Percentiles rank a stretch among this genome's conserved stretches.
Evolutionary conservation across 2,888 invertebrate species (phyloP).

Genomic region (Orthosia gracilis): DNA sequence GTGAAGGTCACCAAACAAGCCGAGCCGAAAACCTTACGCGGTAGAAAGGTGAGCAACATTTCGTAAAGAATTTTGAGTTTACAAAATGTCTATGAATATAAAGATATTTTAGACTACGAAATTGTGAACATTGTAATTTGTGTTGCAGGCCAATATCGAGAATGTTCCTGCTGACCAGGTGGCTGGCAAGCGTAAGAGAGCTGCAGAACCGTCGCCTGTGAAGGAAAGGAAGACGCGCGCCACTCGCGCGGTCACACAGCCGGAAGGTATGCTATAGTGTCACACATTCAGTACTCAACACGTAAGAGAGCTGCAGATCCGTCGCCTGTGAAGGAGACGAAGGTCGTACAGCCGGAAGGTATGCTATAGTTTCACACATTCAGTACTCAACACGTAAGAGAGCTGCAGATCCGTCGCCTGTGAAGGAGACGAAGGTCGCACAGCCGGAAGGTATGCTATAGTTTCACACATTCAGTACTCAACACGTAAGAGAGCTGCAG

Average conservation of each 20-base stretch:
- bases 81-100: background rate
- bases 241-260: conserved; percentile 5
- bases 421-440: conserved; percentile 58
- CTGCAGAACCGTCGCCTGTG: conserved; percentile 64
- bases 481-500: conserved; percentile 68
- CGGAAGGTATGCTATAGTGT: no score
- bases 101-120: background rate
- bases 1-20: conserved; percentile 18
- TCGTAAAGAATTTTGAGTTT: background rate
- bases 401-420: conserved; percentile 64
- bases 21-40: conserved; percentile 47
- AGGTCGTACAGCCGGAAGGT: conserved; percentile 7
- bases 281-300: no score
- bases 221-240: conserved; percentile 60
- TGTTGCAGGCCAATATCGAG: conserved; percentile 60
- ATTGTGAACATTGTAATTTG: background rate
- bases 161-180: conserved; percentile 47
- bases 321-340: conserved; percentile 66
- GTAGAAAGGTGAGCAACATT: conserved; percentile 61
- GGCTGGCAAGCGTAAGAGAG: conserved; percentile 67
- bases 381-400: conserved; percentile 63
- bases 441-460: conserved; percentile 12
- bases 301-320: conserved; percentile 70
- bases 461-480: background rate
- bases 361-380: background rate